phyloP scores from a whole-genome alignment of 2,888 invertebrate species.

The Caenorhabditis sp. region DNA sequence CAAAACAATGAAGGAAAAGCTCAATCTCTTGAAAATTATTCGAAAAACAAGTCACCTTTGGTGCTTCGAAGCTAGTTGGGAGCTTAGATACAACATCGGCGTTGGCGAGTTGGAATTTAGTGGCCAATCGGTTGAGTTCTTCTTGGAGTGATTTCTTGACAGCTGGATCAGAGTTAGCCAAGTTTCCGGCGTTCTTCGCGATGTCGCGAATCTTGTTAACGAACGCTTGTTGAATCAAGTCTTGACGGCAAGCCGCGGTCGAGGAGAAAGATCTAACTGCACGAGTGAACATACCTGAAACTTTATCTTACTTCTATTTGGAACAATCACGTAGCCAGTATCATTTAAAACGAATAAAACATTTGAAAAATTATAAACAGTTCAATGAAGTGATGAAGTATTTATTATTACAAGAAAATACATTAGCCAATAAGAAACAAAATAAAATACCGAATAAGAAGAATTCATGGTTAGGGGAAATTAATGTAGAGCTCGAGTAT shows the following conservation, averaged over 20 bases:
- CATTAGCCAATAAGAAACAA: background rate
- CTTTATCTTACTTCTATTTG: background rate
- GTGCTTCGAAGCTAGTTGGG: constrained; percentile 59
- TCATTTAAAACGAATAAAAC: background rate
- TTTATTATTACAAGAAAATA: constrained; percentile 2
- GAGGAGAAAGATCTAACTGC: constrained; percentile 53
- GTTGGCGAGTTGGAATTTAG: constrained; percentile 67
- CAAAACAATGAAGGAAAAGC: too few species aligned
- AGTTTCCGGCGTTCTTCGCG: constrained; percentile 66
- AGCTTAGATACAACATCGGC: constrained; percentile 66
- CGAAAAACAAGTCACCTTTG: constrained; percentile 44
- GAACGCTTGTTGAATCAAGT: constrained; percentile 67
- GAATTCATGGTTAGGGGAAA: background rate
- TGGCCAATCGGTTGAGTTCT: constrained; percentile 66
- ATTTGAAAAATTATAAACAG: background rate
- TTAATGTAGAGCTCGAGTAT: constrained; percentile 33
- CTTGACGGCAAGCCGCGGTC: constrained; percentile 52
- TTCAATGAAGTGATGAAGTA: background rate
- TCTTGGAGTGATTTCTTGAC: constrained; percentile 62
- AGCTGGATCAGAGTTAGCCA: constrained; percentile 65
- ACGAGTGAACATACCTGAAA: constrained; percentile 46
- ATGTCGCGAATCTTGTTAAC: constrained; percentile 68
- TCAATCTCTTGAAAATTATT: background rate
- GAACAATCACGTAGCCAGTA: background rate
- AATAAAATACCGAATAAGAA: background rate